Conservation (phyloP, 2,113 vertebrate species). For the Desmodus rotundus region DNA sequence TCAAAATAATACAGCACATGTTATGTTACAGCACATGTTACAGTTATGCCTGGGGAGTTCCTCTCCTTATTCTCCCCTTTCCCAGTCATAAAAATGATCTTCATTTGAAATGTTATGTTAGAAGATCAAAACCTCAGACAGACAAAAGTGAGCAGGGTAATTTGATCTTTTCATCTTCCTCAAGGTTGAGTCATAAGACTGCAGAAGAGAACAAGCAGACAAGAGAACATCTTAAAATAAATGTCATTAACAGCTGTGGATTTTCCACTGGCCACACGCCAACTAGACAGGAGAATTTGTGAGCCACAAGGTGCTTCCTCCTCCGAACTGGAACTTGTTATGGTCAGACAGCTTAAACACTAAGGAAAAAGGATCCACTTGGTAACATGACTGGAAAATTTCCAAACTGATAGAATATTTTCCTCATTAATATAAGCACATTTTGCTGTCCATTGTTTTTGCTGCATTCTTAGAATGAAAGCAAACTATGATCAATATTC, state of each 20-base stretch:
- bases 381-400: background rate
- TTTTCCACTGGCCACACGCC: constrained; percentile 17
- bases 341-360: background rate
- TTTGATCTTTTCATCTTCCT: constrained; percentile 41
- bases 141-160: constrained; percentile 41
- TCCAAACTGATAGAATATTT: background rate
- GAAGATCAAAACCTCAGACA: constrained; percentile 37
- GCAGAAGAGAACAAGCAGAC: background rate
- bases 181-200: constrained; percentile 31
- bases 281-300: background rate
- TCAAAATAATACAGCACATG: background rate
- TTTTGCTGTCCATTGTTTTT: background rate
- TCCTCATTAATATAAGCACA: background rate
- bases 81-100: background rate
- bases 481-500: background rate
- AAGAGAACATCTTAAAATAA: constrained; percentile 42
- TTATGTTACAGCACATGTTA: background rate
- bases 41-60: background rate
- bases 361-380: background rate
- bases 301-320: background rate
- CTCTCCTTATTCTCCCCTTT: background rate
- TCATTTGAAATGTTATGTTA: constrained; percentile 45
- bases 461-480: background rate
- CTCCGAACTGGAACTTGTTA: background rate
- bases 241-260: background rate